A percentile compares a stretch with the other conserved stretches of the same genome.
Evolutionary conservation across 2,888 invertebrate species (phyloP).

Genomic region (Agrochola macilenta): DNA sequence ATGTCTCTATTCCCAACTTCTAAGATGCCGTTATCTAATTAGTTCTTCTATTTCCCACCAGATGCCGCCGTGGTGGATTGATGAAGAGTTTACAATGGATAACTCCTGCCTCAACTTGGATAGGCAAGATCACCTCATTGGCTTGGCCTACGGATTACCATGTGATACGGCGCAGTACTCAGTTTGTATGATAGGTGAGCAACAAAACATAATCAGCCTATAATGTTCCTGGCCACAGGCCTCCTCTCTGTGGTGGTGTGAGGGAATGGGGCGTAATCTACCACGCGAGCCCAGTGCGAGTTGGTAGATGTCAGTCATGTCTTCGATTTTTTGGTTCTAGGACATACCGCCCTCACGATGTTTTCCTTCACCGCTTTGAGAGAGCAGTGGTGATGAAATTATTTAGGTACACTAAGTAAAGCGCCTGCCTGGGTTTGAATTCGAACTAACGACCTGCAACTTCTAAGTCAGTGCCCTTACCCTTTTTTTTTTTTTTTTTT

Average conservation of each 20-base stretch:
- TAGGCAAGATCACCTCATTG: conserved; percentile 86
- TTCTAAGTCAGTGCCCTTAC: too few relatives aligned
- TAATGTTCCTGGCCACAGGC: too few relatives aligned
- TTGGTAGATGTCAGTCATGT: too few relatives aligned
- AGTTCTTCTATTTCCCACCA: conserved; percentile 61
- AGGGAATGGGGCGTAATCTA: too few relatives aligned
- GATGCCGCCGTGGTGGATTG: conserved; percentile 86
- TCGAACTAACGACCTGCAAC: too few relatives aligned
- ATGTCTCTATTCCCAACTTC: conserved; percentile 19
- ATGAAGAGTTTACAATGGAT: conserved; percentile 84
- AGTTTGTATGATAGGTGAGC: conserved; percentile 85
- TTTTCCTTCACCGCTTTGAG: too few relatives aligned
- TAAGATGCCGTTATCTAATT: background rate
- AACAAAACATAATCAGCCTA: background rate
- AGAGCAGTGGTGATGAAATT: too few relatives aligned
- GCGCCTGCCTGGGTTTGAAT: too few relatives aligned
- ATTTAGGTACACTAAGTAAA: too few relatives aligned
- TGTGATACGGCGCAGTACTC: conserved; percentile 89
- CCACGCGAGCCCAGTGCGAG: background rate
- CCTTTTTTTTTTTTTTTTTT: too few relatives aligned
- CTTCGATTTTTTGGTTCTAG: too few relatives aligned
- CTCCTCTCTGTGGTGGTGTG: background rate
- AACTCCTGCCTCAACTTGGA: conserved; percentile 88
- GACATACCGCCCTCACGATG: too few relatives aligned
- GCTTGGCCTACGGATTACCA: conserved; percentile 87